Conservation (phyloP, 2,888 invertebrate genomes). For the Antheraea yamamai region DNA sequence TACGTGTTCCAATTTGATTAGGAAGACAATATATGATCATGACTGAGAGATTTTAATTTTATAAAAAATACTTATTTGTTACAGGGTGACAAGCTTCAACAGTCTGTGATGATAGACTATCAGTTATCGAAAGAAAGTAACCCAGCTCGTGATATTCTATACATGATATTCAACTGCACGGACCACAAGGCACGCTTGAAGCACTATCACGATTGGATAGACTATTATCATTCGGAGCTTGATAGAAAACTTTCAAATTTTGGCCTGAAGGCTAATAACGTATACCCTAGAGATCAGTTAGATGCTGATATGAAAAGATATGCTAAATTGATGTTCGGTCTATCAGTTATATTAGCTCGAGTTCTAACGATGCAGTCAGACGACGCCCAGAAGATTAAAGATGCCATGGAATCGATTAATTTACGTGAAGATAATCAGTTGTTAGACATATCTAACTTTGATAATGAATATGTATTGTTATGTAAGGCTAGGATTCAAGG, state of each 20-base stretch:
- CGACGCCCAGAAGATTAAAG: constrained; percentile 35
- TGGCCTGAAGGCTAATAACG: constrained; percentile 34
- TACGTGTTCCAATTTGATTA: no score
- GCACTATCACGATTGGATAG: constrained; percentile 36
- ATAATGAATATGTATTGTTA: constrained; percentile 25
- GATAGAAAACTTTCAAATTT: constrained; percentile 35
- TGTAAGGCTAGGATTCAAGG: constrained; percentile 37
- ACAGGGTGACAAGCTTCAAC: constrained; percentile 10
- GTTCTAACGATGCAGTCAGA: constrained; percentile 33
- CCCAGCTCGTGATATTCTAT: constrained; percentile 25
- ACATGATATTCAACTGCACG: constrained; percentile 28
- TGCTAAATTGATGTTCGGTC: constrained; percentile 34
- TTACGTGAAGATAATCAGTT: constrained; percentile 2
- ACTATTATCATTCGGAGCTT: constrained; percentile 40
- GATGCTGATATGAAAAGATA: constrained; percentile 43
- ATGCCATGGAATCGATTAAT: constrained; percentile 23
- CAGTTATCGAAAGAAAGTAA: constrained; percentile 24
- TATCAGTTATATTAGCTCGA: constrained; percentile 30
- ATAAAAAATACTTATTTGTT: not conserved
- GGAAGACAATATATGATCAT: no score
- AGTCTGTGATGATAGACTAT: constrained; percentile 27
- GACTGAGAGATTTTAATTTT: not conserved
- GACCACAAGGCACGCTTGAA: constrained; percentile 25
- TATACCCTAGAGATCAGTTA: constrained; percentile 40
- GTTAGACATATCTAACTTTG: constrained; percentile 17